phyloP scores from a whole-genome alignment of 23 tunicate genomes.

The Diplosoma virens region DNA sequence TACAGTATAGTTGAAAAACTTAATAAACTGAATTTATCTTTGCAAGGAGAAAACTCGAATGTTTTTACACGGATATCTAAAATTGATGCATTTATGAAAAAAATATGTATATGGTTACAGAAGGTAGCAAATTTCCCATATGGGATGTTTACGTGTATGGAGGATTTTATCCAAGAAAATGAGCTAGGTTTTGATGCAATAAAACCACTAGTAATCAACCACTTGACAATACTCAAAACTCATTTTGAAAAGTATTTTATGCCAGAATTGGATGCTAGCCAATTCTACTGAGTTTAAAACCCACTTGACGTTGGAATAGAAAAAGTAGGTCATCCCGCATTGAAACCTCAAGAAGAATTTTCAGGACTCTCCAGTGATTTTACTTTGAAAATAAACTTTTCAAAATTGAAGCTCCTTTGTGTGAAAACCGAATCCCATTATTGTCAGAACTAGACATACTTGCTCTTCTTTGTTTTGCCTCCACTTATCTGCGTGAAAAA shows the following conservation, averaged over 20 bases:
- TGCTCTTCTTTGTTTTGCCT: conserved; percentile 5
- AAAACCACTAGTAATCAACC: conserved; percentile 1
- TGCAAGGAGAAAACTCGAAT: conserved; percentile 45
- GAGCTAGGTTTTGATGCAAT: conserved; percentile 14
- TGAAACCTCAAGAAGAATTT: conserved; percentile 20
- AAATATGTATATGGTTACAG: conserved; percentile 35
- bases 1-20: conserved; percentile 51
- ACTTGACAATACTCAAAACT: conserved; percentile 10
- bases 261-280: conserved; percentile 15
- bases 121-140: conserved; percentile 21
- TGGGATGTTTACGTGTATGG: conserved; percentile 12
- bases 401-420: too few species aligned
- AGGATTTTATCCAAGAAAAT: conserved; percentile 25
- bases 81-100: conserved; percentile 48
- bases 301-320: conserved; percentile 15
- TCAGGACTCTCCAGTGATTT: conserved; percentile 26
- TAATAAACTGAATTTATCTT: conserved; percentile 33
- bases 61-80: conserved; percentile 35
- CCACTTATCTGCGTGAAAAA: background rate
- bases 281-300: conserved; percentile 18
- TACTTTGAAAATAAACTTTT: conserved; percentile 17
- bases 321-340: conserved; percentile 13
- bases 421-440: too few species aligned
- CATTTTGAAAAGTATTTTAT: conserved; percentile 11
- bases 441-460: conserved; percentile 11